Conservation (phyloP, 2,113 vertebrate genomes). For the Anhinga rufa region DNA sequence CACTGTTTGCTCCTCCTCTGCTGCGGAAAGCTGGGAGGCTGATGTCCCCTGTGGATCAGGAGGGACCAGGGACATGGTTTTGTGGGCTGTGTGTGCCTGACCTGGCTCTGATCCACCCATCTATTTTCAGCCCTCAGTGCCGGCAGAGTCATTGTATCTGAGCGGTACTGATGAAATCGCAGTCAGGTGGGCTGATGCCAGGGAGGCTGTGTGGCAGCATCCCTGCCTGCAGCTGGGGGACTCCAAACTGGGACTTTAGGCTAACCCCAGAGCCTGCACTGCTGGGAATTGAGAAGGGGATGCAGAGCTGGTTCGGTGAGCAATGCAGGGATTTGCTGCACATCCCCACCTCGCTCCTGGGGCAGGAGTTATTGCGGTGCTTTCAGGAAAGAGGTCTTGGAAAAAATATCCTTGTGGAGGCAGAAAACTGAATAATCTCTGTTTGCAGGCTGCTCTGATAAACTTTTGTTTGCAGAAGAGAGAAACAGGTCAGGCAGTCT, state of each 20-base stretch:
- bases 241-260: neutral
- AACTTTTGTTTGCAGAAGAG: neutral
- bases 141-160: fast-evolving
- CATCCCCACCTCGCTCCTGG: neutral
- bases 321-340: neutral
- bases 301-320: neutral
- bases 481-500: neutral
- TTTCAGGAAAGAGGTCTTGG: neutral
- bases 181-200: neutral
- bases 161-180: neutral
- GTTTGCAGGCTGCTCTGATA: neutral
- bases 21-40: neutral
- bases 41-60: neutral
- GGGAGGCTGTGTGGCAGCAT: fast-evolving
- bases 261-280: neutral
- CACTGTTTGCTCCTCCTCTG: neutral
- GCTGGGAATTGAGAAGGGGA: neutral
- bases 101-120: neutral
- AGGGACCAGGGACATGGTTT: neutral
- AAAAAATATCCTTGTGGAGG: neutral
- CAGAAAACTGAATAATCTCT: neutral
- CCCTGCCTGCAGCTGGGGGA: neutral
- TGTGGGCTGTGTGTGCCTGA: neutral
- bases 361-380: neutral
- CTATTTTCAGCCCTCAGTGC: neutral